Evolutionary conservation across 2,888 invertebrate genomes (phyloP).

Genomic region (Lycophotia porphyrea): DNA sequence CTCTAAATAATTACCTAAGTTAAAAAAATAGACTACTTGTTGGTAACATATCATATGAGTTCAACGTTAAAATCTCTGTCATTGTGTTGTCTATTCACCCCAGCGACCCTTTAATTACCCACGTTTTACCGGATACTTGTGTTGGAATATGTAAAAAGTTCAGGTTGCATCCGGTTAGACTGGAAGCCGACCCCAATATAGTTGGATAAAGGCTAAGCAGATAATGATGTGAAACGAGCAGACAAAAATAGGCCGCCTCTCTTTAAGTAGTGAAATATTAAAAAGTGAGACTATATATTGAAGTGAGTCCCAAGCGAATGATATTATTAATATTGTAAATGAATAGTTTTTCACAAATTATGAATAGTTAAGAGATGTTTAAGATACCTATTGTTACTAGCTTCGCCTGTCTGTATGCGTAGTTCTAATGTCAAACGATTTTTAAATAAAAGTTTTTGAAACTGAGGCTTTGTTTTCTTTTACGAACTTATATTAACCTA

Average conservation of each 20-base stretch:
- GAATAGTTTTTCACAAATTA: slow-evolving; percentile 63
- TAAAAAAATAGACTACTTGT: not conserved
- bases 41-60: not conserved
- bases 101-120: not conserved
- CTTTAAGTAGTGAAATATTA: slow-evolving; percentile 35
- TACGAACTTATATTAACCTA: not conserved
- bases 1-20: not conserved
- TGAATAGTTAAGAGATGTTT: slow-evolving; percentile 47
- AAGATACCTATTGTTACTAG: slow-evolving; percentile 59
- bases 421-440: slow-evolving; percentile 60
- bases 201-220: not conserved
- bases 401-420: slow-evolving; percentile 66
- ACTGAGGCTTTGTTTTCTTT: slow-evolving; percentile 30
- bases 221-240: not conserved
- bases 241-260: slow-evolving; percentile 25
- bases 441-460: slow-evolving; percentile 66
- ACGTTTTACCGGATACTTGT: not conserved
- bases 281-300: slow-evolving; percentile 47
- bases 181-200: not conserved
- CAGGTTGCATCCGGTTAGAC: not conserved
- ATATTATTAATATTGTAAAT: slow-evolving; percentile 47
- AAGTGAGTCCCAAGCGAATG: slow-evolving; percentile 28
- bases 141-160: not conserved
- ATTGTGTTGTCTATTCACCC: not conserved
- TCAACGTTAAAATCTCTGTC: not conserved